phyloP scores from a whole-genome alignment of 1,140 invertebrate genomes.

The Octopus sinensis region DNA sequence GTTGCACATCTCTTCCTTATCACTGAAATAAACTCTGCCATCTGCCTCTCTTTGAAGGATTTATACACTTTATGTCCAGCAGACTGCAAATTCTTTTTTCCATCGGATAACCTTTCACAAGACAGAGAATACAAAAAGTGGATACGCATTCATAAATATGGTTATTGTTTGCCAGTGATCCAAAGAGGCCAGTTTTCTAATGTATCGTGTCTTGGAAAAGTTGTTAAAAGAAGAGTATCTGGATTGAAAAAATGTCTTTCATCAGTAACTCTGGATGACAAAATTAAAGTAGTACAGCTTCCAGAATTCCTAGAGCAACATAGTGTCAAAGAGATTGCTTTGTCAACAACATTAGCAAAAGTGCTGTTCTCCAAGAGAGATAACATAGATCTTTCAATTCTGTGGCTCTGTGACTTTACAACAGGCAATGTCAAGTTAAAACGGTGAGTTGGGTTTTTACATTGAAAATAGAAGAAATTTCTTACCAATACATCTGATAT shows the following conservation, averaged over 20 bases:
- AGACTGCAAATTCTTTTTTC: constrained; percentile 3
- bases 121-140: background rate
- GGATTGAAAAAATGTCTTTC: background rate
- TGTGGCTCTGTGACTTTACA: background rate
- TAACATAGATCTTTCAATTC: background rate
- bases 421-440: background rate
- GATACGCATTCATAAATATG: background rate
- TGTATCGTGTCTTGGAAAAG: background rate
- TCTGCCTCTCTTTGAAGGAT: background rate
- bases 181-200: background rate
- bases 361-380: background rate
- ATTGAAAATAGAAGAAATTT: no score
- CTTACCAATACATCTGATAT: no score
- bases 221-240: background rate
- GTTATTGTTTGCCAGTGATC: background rate
- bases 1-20: background rate
- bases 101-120: background rate
- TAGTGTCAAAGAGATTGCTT: background rate
- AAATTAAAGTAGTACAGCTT: background rate
- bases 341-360: background rate
- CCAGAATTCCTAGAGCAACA: background rate
- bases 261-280: background rate
- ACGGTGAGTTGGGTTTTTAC: background rate
- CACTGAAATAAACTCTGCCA: background rate
- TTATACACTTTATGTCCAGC: background rate